These are phyloP conservation scores for Drosophila athabasca DNA, from an alignment of 1,140 invertebrate species.

Conservation along the genomic window DNA sequence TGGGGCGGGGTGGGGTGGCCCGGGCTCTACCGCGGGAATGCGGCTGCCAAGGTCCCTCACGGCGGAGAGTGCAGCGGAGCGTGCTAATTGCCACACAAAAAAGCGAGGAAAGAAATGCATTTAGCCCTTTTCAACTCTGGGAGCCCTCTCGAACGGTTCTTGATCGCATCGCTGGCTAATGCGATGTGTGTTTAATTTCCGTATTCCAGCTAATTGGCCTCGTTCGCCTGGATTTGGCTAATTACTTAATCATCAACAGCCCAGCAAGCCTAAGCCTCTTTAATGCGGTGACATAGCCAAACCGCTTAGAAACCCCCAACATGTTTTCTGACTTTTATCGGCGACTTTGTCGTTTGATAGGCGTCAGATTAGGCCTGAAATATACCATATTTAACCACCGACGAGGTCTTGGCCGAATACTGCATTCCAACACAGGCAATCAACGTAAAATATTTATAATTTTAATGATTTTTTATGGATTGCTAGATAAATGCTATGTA, in stretches of 20 bases:
- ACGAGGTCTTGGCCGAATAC: no score
- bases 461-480: no score
- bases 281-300: background rate
- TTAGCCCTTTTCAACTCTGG: conserved; percentile 30
- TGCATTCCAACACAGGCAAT: no score
- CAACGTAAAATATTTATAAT: no score
- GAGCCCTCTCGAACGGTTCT: conserved; percentile 29
- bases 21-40: conserved; percentile 27
- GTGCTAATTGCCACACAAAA: conserved; percentile 70
- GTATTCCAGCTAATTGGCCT: conserved; percentile 53
- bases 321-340: no score
- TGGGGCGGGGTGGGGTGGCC: background rate
- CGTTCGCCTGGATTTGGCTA: conserved; percentile 50
- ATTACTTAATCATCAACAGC: conserved; percentile 50
- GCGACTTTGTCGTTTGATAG: no score
- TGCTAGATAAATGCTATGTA: no score
- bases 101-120: conserved; percentile 40
- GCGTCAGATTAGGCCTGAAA: no score
- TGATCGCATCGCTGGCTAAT: conserved; percentile 51
- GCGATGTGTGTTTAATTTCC: conserved; percentile 56
- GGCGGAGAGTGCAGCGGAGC: conserved; percentile 45
- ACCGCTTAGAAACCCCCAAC: no score
- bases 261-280: conserved; percentile 5
- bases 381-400: no score
- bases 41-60: conserved; percentile 44